phyloP scores from a whole-genome alignment of 2,113 vertebrate species.

The Oncorhynchus keta region DNA sequence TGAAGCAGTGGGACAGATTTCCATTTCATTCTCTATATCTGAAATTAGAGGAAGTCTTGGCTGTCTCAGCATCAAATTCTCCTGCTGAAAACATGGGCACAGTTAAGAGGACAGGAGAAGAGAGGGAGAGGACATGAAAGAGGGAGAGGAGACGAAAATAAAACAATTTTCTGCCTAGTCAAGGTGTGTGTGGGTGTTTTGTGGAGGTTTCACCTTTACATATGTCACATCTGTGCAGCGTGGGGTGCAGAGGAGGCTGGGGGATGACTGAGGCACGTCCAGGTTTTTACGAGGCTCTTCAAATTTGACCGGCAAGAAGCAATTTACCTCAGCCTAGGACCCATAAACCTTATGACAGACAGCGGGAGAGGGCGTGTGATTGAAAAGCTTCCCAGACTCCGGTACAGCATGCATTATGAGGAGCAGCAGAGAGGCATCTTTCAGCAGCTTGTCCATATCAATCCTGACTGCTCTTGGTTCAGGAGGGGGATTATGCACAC shows the following conservation, averaged over 20 bases:
- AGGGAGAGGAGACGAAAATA: not conserved
- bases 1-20: not conserved
- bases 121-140: not conserved
- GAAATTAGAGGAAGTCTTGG: not conserved
- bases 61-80: not conserved
- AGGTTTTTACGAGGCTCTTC: constrained; percentile 27
- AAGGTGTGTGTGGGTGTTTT: not conserved
- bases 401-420: constrained; percentile 38
- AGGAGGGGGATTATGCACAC: not conserved
- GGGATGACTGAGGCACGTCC: not conserved
- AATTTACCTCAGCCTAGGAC: constrained; percentile 34
- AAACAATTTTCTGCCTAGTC: not conserved
- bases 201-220: not conserved
- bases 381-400: constrained; percentile 18
- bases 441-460: constrained; percentile 30
- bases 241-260: not conserved
- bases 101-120: not conserved
- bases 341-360: constrained; percentile 9
- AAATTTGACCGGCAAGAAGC: constrained; percentile 37
- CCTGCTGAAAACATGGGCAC: not conserved
- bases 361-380: constrained; percentile 25
- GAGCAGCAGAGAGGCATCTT: constrained; percentile 1
- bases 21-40: not conserved
- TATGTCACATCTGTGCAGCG: not conserved
- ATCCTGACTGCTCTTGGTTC: constrained; percentile 12